Base-by-base conservation (phyloP, 1,140 invertebrate species). In the Helicoverpa zea region DNA sequence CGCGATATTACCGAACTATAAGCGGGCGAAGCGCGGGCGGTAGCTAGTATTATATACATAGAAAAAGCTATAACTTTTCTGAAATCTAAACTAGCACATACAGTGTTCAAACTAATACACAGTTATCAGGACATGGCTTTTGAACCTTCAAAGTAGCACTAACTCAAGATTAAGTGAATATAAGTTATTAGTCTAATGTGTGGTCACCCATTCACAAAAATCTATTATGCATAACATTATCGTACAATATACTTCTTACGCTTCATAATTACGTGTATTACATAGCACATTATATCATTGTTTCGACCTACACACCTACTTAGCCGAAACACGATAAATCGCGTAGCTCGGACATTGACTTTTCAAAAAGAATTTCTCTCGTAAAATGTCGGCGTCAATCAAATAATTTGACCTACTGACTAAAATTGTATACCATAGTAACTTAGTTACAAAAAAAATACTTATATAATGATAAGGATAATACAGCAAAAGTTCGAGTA, bases 311-410 rank as follows among this genome's bases (percentile, higher is more conserved):
- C 29, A 76, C 43, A 63, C 74, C 74, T 63, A 76, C 74, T 63
- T 76, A 51, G 43, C 23, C 52, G 16, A 29, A 43, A 52, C 47
- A 11, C 14, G 18, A 30, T 61, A 18, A 49, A 18, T 51, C 18
- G 10, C 59, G 0, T 23, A 52, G n/a, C 18, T 51, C 12, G 18
- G 18, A 23, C 58, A 74, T 52, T 79, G 79, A 81, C 79, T 73
- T 51, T 16, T 76, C 47, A 58, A 81, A 80, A 43, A 64, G 23
- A 59, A 64, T 68, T 81, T 72, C 54, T 68, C 54, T 68, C 54
- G 70, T 35, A 64, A 80, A 81, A 81, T 81, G 79, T 58, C 79
- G 14, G 13, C 16, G 79, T 81, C 79, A 75, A 81, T 81, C 79
- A 81, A 64, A 47, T 12, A 56, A 56, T 58, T 73, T 52, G 54